phyloP scores from a whole-genome alignment of 1,140 invertebrate species.

The Meloidogyne floridensis region DNA sequence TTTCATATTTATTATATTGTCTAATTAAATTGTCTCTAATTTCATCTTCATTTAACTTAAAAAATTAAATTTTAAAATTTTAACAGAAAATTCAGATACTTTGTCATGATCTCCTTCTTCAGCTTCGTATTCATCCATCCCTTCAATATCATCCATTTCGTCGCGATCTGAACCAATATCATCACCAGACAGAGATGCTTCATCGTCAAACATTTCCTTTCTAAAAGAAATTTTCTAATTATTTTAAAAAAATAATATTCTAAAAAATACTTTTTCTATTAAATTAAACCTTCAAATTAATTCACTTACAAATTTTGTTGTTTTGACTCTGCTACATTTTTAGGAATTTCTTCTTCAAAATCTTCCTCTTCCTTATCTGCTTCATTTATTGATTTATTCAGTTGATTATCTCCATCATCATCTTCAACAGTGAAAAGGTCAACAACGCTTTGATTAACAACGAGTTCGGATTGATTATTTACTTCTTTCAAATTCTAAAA shows the following conservation, averaged over 20 bases:
- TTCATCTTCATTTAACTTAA: slow-evolving; percentile 49
- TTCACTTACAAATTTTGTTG: not conserved
- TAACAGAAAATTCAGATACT: not conserved
- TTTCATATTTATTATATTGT: slow-evolving; percentile 53
- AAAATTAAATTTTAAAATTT: slow-evolving; percentile 13
- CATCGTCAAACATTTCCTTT: slow-evolving; percentile 46
- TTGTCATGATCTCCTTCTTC: slow-evolving; percentile 49
- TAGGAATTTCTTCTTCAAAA: slow-evolving; percentile 28
- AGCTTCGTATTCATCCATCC: slow-evolving; percentile 48
- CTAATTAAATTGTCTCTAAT: slow-evolving; percentile 50
- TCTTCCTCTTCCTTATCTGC: slow-evolving; percentile 17
- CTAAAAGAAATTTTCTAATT: slow-evolving; percentile 18
- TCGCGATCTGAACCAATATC: slow-evolving; percentile 47
- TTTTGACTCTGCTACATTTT: slow-evolving; percentile 8
- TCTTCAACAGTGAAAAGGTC: slow-evolving; percentile 36
- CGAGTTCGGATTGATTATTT: not conserved
- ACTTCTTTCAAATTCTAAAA: not conserved
- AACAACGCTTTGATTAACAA: not conserved
- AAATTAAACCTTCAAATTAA: not conserved
- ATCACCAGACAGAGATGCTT: slow-evolving; percentile 51
- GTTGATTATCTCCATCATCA: slow-evolving; percentile 20
- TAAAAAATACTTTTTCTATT: not conserved
- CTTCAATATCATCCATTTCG: slow-evolving; percentile 15
- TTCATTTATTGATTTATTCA: not conserved
- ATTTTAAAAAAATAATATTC: slow-evolving; percentile 12